Evolutionary conservation across 2,113 vertebrate species (phyloP).

Genomic region (Chloropsis hardwickii): DNA sequence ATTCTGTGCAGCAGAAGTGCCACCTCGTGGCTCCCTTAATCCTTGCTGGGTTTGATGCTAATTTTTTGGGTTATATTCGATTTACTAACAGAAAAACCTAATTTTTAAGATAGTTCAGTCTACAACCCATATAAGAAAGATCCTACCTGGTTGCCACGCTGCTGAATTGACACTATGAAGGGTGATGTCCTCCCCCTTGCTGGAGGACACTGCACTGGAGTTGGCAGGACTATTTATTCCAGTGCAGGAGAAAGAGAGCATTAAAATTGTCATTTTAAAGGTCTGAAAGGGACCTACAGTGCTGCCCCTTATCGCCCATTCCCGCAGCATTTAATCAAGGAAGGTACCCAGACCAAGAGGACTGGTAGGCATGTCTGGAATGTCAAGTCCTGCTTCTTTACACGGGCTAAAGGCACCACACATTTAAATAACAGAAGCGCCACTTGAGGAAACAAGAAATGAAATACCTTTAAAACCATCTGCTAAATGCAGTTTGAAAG

Average conservation of each 20-base stretch:
- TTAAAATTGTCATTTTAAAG: not conserved
- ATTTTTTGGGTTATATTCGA: not conserved
- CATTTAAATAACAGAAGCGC: conserved; percentile 3
- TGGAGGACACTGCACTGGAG: not conserved
- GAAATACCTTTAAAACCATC: conserved; percentile 19
- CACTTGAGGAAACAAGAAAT: conserved; percentile 21
- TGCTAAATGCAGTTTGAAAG: conserved; percentile 16
- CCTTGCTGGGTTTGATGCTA: not conserved
- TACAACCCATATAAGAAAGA: not conserved
- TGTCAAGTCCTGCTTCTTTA: not conserved
- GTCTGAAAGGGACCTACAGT: not conserved
- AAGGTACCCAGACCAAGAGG: not conserved
- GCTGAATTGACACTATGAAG: not conserved
- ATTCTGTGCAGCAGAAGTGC: conserved; percentile 49
- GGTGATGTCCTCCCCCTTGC: not conserved
- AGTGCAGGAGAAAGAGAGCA: not conserved
- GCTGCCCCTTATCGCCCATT: not conserved
- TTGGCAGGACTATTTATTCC: not conserved
- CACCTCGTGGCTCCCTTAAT: conserved; percentile 48
- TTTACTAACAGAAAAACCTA: not conserved
- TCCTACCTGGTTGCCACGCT: not conserved
- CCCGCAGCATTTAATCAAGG: not conserved
- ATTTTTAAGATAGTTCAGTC: not conserved
- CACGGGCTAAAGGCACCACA: not conserved
- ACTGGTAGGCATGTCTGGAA: not conserved